Evolutionary conservation across 2,888 invertebrate genomes (phyloP), one percentile per base, ranked within the genome.

Genomic region (Agrypnus murinus): DNA sequence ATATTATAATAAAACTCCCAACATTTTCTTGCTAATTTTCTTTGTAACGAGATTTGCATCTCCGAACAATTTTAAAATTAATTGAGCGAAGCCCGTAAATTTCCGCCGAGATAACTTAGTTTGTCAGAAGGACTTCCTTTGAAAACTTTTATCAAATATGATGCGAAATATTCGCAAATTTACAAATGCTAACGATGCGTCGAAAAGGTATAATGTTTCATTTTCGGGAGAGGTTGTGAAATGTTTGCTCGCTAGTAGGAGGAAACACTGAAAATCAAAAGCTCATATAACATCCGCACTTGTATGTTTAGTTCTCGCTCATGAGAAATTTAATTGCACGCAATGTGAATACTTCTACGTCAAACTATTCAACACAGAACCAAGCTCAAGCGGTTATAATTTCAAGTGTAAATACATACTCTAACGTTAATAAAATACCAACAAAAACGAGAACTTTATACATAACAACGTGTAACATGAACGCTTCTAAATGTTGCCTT

Each of bases 11-110:
- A 72, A 60, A 68, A 68, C 45, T 57, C 60, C 50, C 32, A 53
- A 40, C 31, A 62, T 62, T 55, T 60, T 58, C 58, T 38, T 48
- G 69, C 68, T 65, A 71, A 71, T 71, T 71, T 71, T 67, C 67
- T 66, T 67, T 58, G 60, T 59, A 63, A 66, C 57, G 32, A 71
- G 71, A 67, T 63, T 69, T 65, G 67, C 63, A 48, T 71, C 68
- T 64, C 31, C 55, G 58, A 67, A 71, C 64, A 64, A 70, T 71
- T 71, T 71, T 50, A 59, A 71, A 68, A 71, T 71, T 68, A 71
- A 71, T 71, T 68, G 65, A 50, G 59, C 57, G 43, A 64, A 64
- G 64, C 57, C 64, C 58, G 45, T 71, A 67, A 66, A 71, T 70
- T 65, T 46, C 36, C 36, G 62, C 45, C 38, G 59, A 46, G 62